Conservation (phyloP, 2,113 vertebrate genomes). For the Acanthochromis polyacanthus region DNA sequence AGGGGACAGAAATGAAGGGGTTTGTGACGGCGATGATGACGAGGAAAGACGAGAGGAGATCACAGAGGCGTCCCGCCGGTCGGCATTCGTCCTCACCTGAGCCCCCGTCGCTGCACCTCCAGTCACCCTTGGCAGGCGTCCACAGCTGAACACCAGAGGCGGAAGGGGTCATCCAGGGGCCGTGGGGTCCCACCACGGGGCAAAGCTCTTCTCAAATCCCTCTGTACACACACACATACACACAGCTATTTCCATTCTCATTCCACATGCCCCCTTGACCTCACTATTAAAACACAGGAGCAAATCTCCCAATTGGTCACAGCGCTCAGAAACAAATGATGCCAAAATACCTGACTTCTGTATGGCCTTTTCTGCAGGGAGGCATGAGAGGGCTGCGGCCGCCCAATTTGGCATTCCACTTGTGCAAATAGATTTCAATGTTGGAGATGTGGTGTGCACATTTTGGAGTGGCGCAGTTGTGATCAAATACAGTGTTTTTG, state of each 20-base stretch:
- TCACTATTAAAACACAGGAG: conserved; percentile 81
- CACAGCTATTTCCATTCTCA: conserved; percentile 57
- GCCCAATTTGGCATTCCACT: conserved; percentile 39
- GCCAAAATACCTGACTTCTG: conserved; percentile 75
- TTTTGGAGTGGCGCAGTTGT: too few relatives aligned
- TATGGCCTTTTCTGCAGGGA: conserved; percentile 56
- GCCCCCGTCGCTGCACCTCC: conserved; percentile 31
- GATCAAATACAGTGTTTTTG: too few relatives aligned
- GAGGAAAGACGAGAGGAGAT: conserved; percentile 34
- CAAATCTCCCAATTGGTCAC: conserved; percentile 81
- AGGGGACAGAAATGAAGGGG: conserved; percentile 41
- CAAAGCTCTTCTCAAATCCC: conserved; percentile 71
- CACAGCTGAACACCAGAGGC: conserved; percentile 43
- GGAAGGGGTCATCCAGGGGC: conserved; percentile 71
- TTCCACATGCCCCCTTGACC: conserved; percentile 70
- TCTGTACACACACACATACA: conserved; percentile 59
- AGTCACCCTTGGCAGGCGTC: conserved; percentile 64
- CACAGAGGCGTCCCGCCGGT: conserved; percentile 25
- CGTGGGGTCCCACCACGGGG: conserved; percentile 63
- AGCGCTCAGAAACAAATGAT: conserved; percentile 80
- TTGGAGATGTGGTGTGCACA: conserved; percentile 30
- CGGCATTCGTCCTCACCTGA: conserved; percentile 60
- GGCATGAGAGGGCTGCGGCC: conserved; percentile 13
- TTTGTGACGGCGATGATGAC: background rate
- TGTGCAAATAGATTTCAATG: conserved; percentile 54